Evolutionary conservation across 2,797 vertebrate species (phyloP), one percentile per base, ranked within the genome.

Genomic region (Zenarchopterus dispar): DNA sequence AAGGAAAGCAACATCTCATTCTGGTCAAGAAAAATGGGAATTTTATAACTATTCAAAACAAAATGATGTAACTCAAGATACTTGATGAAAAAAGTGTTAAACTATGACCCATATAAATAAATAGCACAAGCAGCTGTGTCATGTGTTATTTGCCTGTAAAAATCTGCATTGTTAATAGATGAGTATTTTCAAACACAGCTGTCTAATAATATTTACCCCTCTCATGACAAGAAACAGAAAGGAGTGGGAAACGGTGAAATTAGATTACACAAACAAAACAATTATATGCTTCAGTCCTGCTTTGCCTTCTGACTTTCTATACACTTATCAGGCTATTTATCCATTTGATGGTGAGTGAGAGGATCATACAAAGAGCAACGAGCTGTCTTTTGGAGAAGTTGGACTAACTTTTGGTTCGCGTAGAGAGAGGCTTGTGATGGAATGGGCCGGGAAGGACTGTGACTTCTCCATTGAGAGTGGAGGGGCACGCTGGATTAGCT

Each of bases 401-500:
- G 77, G 77, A 77, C 82, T 93, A 93, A 94, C 94, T 96, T 95
- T 94, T 94, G 95, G 95, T 93, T 95, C 95, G 91, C 93, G 88
- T 93, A 94, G 95, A 93, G 94, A 93, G 92, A 94, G 93, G 92
- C 92, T 92, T 95, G 95, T 96, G 94, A 94, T 96, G 96, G 96
- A 97, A 98, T 97, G 95, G 95, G 91, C 86, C 94, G 94, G 95
- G 93, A 90, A 93, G 94, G 94, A 96, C 95, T 97, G 93, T 94
- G 94, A 95, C 95, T 97, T 93, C 92, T 94, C 96, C 88, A 96
- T 95, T 95, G 94, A 96, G 92, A 94, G 93, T 90, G 92, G 92
- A 95, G 96, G 96, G 96, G 93, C 95, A 96, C 94, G 95, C 94
- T 97, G 96, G 97, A 98, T 99, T 97, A 98, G 97, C 95, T 96